phyloP scores from a whole-genome alignment of 2,888 invertebrate species.

The Meloe dianella region DNA sequence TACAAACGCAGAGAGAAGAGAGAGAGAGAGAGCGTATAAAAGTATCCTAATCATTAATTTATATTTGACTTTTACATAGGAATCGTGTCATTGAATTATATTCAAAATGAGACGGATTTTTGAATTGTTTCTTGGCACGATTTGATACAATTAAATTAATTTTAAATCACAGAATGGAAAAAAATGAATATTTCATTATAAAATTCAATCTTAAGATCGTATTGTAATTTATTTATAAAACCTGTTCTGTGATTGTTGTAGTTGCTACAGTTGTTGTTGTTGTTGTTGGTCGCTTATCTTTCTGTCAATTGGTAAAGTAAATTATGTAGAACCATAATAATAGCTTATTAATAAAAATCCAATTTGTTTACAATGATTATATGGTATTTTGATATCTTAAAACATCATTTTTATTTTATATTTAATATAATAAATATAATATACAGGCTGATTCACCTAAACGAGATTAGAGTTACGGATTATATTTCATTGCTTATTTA shows the following conservation, averaged over 20 bases:
- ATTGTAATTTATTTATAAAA: conserved; percentile 4
- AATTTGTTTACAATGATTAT: conserved; percentile 1
- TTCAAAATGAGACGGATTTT: conserved; percentile 6
- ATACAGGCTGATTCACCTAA: background rate
- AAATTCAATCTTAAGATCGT: background rate
- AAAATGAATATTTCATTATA: background rate
- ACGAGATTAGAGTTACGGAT: background rate
- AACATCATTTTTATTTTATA: background rate
- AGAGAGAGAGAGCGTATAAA: background rate
- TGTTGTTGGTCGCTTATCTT: background rate
- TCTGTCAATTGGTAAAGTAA: conserved; percentile 10
- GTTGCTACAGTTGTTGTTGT: too few relatives aligned
- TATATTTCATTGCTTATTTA: background rate
- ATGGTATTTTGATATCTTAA: background rate
- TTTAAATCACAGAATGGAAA: background rate
- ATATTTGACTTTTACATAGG: conserved; percentile 6
- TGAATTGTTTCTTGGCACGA: conserved; percentile 2
- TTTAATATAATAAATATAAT: background rate
- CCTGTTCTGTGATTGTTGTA: background rate
- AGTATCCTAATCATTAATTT: background rate
- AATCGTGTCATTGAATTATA: conserved; percentile 10
- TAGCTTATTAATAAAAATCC: conserved; percentile 1
- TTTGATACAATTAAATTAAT: background rate
- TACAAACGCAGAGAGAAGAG: background rate
- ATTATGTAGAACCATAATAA: conserved; percentile 9